Evolutionary conservation across 2,888 invertebrate species (phyloP).

Genomic region (Cheilosia soror): DNA sequence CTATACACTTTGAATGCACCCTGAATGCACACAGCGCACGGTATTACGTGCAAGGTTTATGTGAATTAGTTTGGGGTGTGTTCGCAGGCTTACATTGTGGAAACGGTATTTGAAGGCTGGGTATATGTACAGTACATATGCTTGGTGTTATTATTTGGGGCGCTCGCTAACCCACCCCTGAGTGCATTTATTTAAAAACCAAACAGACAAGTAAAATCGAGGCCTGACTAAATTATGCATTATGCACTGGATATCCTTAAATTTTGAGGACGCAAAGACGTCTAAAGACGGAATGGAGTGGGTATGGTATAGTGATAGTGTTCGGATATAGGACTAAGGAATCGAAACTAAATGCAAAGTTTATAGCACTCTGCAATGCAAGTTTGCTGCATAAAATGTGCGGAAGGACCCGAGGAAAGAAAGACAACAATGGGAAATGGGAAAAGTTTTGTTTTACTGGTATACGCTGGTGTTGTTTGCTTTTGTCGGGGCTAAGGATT

Average conservation of each 20-base stretch:
- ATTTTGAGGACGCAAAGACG: slow-evolving; percentile 24
- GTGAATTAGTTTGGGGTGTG: slow-evolving; percentile 50
- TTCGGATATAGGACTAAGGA: not conserved
- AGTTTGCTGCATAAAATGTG: slow-evolving; percentile 25
- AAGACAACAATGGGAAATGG: slow-evolving; percentile 29
- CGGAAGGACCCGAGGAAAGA: not conserved
- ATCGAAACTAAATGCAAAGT: slow-evolving; percentile 47
- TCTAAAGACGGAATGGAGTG: slow-evolving; percentile 2
- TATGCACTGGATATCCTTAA: slow-evolving; percentile 47
- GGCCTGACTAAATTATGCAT: slow-evolving; percentile 55
- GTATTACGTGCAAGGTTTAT: slow-evolving; percentile 55
- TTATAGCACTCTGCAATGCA: slow-evolving; percentile 47
- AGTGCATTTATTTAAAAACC: slow-evolving; percentile 37
- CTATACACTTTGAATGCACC: slow-evolving; percentile 60
- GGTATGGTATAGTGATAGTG: not conserved
- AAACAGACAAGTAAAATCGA: slow-evolving; percentile 51
- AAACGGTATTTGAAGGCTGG: not conserved
- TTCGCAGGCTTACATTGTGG: slow-evolving; percentile 10
- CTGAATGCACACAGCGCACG: slow-evolving; percentile 46
- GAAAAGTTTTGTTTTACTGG: slow-evolving; percentile 35
- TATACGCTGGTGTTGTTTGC: slow-evolving; percentile 12
- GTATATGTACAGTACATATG: not conserved
- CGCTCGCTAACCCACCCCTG: slow-evolving; percentile 24
- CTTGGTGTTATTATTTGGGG: slow-evolving; percentile 26
- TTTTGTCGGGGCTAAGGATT: slow-evolving; percentile 15